Base-by-base conservation (phyloP, 2,888 invertebrate genomes). In the Cataglyphis albicans region DNA sequence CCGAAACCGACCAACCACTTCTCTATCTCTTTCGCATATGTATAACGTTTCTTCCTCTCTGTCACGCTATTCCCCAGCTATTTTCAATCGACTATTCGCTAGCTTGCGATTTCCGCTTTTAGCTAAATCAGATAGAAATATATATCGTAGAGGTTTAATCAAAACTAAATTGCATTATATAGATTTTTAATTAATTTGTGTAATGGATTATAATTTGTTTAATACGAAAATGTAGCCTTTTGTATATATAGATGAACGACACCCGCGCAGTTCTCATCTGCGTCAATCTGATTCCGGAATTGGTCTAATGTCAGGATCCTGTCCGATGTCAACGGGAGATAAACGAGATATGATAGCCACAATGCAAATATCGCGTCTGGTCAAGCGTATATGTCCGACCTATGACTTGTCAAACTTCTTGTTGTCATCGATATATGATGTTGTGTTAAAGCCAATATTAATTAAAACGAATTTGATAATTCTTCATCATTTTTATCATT, bases 1-100 rank as follows among this genome's bases (percentile, higher is more conserved):
- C 41, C 65, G 52, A 73, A 81, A 74, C 61, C 65, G 74, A 67
- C 81, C 72, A 81, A 48, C 48, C 38, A 81, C 64, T 81, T 59
- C 44, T 48, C 44, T 48, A 57, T 38, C 48, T 44, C 57, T 59
- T 48, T 29, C 29, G 38, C 55, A 32, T 29, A 21, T 59, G 18
- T 25, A 55, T 63, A 48, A 35, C 72, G 44, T 44, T 59, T 29
- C 63, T 68, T 41, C 15, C 25, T n/a, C 25, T 29, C 70, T 21
- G 57, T 57, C 68, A 38, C 55, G 70, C 44, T 68, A 41, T 41
- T 68, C 29, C n/a, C 44, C 59, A 25, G 59, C 61, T 72, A 61
- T 35, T 57, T 25, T 72, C 72, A n/a, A 78, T 78, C 44, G 72
- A 59, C 29, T 55, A 64, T 25, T 75, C 38, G 38, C 32, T 18